These are phyloP conservation scores for Cephonodes hylas DNA, from an alignment of 2,888 invertebrate species.

Conservation along the genomic window DNA sequence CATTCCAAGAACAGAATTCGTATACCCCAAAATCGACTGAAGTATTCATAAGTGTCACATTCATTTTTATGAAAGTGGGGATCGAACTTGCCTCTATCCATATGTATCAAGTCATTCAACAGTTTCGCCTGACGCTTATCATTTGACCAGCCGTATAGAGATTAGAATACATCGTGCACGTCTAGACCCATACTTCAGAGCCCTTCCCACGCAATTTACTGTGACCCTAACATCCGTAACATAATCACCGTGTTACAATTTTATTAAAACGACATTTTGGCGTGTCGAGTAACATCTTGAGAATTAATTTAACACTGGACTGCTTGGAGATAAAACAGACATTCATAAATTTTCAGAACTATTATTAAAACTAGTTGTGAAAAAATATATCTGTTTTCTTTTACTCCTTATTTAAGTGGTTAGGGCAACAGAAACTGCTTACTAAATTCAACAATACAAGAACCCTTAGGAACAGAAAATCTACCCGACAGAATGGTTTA, in stretches of 20 bases:
- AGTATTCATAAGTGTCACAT: no score
- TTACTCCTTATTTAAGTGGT: not conserved
- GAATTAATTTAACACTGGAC: not conserved
- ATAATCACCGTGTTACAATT: conserved; percentile 25
- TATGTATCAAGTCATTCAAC: not conserved
- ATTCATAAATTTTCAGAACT: not conserved
- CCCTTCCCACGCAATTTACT: conserved; percentile 46
- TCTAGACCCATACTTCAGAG: conserved; percentile 66
- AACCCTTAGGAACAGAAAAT: not conserved
- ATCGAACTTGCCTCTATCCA: no score
- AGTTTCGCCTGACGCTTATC: not conserved
- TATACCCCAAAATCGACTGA: no score
- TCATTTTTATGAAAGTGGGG: no score
- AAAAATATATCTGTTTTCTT: not conserved
- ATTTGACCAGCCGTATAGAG: conserved; percentile 19
- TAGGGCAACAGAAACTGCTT: not conserved
- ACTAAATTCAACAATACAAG: not conserved
- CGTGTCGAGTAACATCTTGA: not conserved
- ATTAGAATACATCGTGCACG: conserved; percentile 46
- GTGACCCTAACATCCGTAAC: conserved; percentile 11
- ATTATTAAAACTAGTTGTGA: not conserved
- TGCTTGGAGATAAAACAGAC: not conserved
- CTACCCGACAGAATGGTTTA: not conserved
- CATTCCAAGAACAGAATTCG: no score
- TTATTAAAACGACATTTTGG: conserved; percentile 25